phyloP scores from a whole-genome alignment of 1,140 invertebrate genomes.

The Ylistrum balloti region DNA sequence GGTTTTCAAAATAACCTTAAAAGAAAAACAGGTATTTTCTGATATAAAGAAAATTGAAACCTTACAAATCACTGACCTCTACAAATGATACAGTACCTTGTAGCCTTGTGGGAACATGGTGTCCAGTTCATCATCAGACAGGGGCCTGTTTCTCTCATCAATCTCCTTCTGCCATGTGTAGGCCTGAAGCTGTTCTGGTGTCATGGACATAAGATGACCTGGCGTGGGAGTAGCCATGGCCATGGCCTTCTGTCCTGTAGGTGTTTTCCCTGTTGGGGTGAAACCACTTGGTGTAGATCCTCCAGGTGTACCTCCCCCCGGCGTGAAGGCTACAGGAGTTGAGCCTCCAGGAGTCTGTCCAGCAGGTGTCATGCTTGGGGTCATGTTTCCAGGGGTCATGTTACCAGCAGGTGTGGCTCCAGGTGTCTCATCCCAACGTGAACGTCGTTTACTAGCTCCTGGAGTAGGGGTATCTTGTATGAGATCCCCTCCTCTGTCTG shows the following conservation, averaged over 20 bases:
- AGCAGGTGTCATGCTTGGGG: conserved; percentile 75
- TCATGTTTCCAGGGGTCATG: conserved; percentile 75
- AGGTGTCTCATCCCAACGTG: conserved; percentile 98
- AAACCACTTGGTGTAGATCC: conserved; percentile 81
- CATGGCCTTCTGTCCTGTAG: conserved; percentile 98
- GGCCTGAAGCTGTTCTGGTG: conserved; percentile 98
- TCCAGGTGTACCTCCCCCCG: conserved; percentile 84
- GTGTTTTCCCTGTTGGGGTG: conserved; percentile 87
- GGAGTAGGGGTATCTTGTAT: conserved; percentile 87
- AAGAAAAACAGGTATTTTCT: no score
- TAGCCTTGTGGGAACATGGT: conserved; percentile 98
- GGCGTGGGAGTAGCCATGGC: conserved; percentile 98
- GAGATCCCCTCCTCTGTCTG: conserved; percentile 88
- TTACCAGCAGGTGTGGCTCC: conserved; percentile 74
- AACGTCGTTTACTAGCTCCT: conserved; percentile 94
- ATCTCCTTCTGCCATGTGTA: conserved; percentile 99
- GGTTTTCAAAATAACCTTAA: no score
- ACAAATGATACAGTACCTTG: conserved; percentile 87
- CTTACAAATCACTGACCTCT: no score
- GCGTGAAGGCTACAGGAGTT: conserved; percentile 83
- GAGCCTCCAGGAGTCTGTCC: conserved; percentile 70
- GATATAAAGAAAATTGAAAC: no score
- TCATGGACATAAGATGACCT: conserved; percentile 97
- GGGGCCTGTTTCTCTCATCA: conserved; percentile 97
- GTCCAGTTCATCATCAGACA: conserved; percentile 98